Evolutionary conservation across 2,888 invertebrate species (phyloP).

Genomic region (Agrochola circellaris): DNA sequence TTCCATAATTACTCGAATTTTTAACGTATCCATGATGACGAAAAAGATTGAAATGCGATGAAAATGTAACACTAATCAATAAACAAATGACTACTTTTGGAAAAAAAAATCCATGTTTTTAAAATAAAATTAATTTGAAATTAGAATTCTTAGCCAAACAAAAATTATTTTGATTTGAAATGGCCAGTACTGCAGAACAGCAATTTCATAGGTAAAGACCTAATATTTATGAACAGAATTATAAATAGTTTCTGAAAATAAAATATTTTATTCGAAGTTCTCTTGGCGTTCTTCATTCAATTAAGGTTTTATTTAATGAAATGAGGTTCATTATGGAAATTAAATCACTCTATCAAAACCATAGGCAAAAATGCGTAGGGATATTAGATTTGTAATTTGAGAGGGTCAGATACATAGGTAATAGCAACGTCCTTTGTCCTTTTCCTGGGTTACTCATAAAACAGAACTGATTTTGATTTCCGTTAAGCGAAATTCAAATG

Average conservation of each 20-base stretch:
- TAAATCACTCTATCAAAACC: not conserved
- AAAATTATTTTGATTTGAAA: too few species aligned
- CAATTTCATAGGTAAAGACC: too few species aligned
- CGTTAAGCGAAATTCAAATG: not conserved
- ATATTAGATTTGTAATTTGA: not conserved
- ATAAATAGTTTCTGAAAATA: not conserved
- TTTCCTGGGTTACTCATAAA: not conserved
- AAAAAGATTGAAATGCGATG: too few species aligned
- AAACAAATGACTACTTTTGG: too few species aligned
- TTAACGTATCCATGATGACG: too few species aligned
- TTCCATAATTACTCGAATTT: too few species aligned
- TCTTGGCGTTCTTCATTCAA: not conserved
- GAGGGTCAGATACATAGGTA: not conserved
- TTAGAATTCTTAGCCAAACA: too few species aligned
- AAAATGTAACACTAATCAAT: too few species aligned
- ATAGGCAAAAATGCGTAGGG: not conserved
- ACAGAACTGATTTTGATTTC: not conserved
- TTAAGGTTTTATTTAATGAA: not conserved
- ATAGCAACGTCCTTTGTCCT: not conserved
- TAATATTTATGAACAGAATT: conserved; percentile 8
- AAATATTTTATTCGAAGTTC: not conserved
- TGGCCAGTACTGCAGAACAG: too few species aligned
- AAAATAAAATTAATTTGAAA: too few species aligned
- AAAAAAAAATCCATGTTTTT: too few species aligned
- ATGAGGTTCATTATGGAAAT: not conserved